Percentiles rank a stretch among this genome's conserved stretches.
Evolutionary conservation across 53 echinoderm and acorn worm genomes (phyloP).

Genomic region (Zoroaster sp.): DNA sequence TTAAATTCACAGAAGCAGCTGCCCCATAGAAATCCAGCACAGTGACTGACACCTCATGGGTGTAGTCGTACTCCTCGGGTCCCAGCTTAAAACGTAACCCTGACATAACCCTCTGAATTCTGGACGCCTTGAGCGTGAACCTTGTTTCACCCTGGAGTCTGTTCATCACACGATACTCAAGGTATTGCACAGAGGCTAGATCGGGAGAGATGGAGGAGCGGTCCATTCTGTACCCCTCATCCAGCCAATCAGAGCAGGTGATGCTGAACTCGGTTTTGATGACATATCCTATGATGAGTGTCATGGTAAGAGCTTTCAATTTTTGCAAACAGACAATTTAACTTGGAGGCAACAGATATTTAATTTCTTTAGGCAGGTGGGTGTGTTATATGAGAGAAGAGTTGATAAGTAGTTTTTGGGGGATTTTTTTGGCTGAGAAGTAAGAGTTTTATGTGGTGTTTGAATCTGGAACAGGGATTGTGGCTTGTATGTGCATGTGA

Average conservation of each 20-base stretch:
- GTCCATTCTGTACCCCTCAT: constrained; percentile 51
- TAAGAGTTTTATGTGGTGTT: too few relatives aligned
- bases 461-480: too few relatives aligned
- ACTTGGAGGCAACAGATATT: too few relatives aligned
- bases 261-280: constrained; percentile 53
- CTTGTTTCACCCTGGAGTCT: constrained; percentile 20
- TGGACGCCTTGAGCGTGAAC: constrained; percentile 45
- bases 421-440: too few relatives aligned
- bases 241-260: constrained; percentile 56
- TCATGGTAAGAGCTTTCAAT: background rate
- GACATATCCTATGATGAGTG: constrained; percentile 33
- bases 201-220: background rate
- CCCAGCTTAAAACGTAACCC: constrained; percentile 44
- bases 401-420: too few relatives aligned
- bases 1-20: background rate
- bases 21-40: constrained; percentile 67
- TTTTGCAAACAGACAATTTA: too few relatives aligned
- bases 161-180: constrained; percentile 52
- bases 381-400: too few relatives aligned
- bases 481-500: too few relatives aligned
- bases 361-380: too few relatives aligned
- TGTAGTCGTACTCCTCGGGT: constrained; percentile 41
- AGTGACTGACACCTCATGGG: constrained; percentile 32
- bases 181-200: background rate
- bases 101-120: background rate